Evolutionary conservation across 2,113 vertebrate genomes (phyloP).

Genomic region (Podarcis muralis): DNA sequence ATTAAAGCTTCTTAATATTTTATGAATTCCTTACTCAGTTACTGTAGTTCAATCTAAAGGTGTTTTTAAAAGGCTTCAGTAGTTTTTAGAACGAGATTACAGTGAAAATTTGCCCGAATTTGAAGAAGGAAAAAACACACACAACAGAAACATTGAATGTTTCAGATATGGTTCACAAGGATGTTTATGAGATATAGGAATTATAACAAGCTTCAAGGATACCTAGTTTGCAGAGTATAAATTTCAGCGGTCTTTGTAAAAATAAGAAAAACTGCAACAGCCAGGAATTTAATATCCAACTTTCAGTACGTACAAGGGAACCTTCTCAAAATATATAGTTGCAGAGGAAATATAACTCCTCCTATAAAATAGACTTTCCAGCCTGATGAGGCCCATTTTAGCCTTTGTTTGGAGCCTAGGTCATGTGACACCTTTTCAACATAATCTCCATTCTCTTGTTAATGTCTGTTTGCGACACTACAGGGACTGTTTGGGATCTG

Average conservation of each 20-base stretch:
- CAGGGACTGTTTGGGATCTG: background rate
- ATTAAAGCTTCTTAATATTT: conserved; percentile 8
- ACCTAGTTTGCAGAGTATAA: background rate
- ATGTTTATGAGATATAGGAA: accelerated
- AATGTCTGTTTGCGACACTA: background rate
- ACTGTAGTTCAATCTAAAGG: background rate
- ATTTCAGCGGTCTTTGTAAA: background rate
- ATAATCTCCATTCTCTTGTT: conserved; percentile 2
- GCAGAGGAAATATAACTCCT: background rate
- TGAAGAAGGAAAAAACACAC: background rate
- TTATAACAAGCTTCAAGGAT: background rate
- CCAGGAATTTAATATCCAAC: background rate
- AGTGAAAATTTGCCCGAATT: conserved; percentile 7
- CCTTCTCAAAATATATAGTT: background rate
- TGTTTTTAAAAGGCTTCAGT: background rate
- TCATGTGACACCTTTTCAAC: conserved; percentile 2
- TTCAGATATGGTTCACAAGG: background rate
- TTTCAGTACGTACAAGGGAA: background rate
- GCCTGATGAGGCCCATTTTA: background rate
- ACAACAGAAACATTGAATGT: background rate
- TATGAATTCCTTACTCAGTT: conserved; percentile 3
- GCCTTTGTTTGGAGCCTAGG: background rate
- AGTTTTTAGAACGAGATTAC: background rate
- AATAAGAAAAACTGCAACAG: background rate
- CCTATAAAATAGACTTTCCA: background rate